phyloP scores from a whole-genome alignment of 2,797 vertebrate genomes.

The Micromesistius poutassou region DNA sequence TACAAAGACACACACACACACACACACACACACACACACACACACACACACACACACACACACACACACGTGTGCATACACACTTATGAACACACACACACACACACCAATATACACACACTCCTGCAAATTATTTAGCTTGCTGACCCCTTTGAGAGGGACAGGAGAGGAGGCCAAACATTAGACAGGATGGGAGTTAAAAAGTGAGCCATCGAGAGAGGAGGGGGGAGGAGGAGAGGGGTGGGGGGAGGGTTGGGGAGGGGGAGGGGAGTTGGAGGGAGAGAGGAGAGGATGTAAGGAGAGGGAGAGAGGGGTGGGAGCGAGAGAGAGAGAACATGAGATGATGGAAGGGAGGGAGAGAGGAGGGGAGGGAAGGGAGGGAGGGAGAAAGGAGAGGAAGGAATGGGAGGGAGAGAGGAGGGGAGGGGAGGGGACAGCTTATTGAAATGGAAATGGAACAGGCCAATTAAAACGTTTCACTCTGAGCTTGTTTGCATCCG shows the following conservation, averaged over 20 bases:
- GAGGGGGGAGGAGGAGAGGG: constrained; percentile 8
- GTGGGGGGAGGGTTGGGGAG: constrained; percentile 44
- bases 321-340: constrained; percentile 19
- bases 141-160: constrained; percentile 53
- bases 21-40: constrained; percentile 13
- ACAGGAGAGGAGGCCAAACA: neutral
- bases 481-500: constrained; percentile 70
- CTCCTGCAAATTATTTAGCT: constrained; percentile 49
- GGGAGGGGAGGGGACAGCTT: constrained; percentile 57
- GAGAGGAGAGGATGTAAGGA: constrained; percentile 31
- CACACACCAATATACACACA: constrained; percentile 21
- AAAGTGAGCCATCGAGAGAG: constrained; percentile 7
- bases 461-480: constrained; percentile 73
- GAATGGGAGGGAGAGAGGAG: neutral
- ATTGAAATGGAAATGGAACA: constrained; percentile 75
- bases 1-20: constrained; percentile 36
- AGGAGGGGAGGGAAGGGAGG: constrained; percentile 57
- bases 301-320: constrained; percentile 49
- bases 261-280: too few species aligned
- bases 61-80: constrained; percentile 12
- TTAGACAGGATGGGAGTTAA: neutral
- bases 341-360: constrained; percentile 31
- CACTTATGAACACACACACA: constrained; percentile 17
- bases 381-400: constrained; percentile 29
- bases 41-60: constrained; percentile 21